These are phyloP conservation scores for Ophion slaviceki DNA, from an alignment of 2,888 invertebrate genomes.

Conservation along the genomic window DNA sequence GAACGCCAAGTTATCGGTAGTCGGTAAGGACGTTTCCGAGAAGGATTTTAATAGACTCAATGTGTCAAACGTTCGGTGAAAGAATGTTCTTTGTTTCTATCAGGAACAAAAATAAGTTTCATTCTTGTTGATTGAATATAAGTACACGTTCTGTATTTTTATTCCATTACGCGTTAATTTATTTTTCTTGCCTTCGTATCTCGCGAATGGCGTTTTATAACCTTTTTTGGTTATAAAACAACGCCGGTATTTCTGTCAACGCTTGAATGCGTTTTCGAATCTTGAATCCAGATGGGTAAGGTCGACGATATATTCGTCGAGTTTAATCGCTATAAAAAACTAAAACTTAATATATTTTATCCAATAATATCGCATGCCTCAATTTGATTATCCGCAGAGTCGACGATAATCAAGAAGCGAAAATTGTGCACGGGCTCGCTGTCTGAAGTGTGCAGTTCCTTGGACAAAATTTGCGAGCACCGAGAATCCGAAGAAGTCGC, in stretches of 20 bases:
- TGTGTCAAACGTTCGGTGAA: too few species aligned
- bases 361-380: background rate
- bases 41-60: too few species aligned
- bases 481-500: conserved; percentile 62
- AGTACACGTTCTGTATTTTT: too few species aligned
- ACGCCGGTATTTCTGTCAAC: background rate
- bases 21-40: too few species aligned
- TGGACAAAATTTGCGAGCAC: conserved; percentile 70
- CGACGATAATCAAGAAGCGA: conserved; percentile 24
- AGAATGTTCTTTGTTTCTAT: too few species aligned
- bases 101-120: too few species aligned
- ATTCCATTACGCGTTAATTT: too few species aligned
- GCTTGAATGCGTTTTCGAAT: background rate
- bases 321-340: background rate
- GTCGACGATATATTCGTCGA: background rate
- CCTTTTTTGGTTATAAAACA: conserved; percentile 2
- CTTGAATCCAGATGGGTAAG: conserved; percentile 30
- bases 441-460: background rate
- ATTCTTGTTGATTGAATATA: too few species aligned
- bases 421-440: conserved; percentile 4
- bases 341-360: background rate
- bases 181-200: too few species aligned
- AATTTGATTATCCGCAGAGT: conserved; percentile 28
- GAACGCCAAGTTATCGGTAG: too few species aligned
- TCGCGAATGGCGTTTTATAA: background rate